phyloP scores from a whole-genome alignment of 2,113 vertebrate species.

The Corythoichthys intestinalis region DNA sequence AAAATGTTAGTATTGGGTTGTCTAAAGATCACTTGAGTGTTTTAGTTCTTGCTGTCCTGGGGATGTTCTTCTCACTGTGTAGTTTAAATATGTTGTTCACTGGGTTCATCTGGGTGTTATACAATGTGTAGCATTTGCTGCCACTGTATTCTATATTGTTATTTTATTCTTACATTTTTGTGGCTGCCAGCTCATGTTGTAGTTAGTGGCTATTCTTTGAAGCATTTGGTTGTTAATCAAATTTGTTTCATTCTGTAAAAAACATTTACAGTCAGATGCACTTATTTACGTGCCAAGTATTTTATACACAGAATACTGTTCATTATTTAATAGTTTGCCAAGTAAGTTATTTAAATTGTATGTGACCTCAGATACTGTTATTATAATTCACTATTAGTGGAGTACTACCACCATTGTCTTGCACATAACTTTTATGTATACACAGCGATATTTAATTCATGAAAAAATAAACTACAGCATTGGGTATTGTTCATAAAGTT shows the following conservation, averaged over 20 bases:
- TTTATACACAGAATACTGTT: slow-evolving; percentile 6
- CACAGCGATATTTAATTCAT: slow-evolving; percentile 19
- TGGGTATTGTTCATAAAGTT: slow-evolving; percentile 9
- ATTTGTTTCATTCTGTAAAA: background rate
- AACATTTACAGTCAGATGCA: slow-evolving; percentile 12
- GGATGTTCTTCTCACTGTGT: background rate
- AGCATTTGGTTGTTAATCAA: background rate
- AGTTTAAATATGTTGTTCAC: background rate
- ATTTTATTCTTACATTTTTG: background rate
- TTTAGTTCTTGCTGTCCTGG: background rate
- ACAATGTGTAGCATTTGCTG: background rate
- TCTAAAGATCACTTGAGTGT: background rate
- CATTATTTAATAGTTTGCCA: background rate
- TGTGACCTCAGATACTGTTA: background rate
- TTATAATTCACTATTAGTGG: slow-evolving; percentile 29
- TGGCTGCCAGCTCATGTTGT: background rate
- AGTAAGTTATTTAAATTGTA: slow-evolving; percentile 2
- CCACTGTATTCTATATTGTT: background rate
- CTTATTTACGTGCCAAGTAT: slow-evolving; percentile 25
- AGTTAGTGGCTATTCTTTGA: background rate
- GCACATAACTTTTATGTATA: slow-evolving; percentile 20
- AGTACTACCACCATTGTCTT: slow-evolving; percentile 31
- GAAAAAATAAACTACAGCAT: background rate
- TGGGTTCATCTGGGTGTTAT: background rate
- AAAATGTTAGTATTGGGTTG: background rate